A percentile compares a stretch with the other conserved stretches of the same genome.
phyloP scores from a whole-genome alignment of 2,113 vertebrate genomes.

The Aramus guarauna region DNA sequence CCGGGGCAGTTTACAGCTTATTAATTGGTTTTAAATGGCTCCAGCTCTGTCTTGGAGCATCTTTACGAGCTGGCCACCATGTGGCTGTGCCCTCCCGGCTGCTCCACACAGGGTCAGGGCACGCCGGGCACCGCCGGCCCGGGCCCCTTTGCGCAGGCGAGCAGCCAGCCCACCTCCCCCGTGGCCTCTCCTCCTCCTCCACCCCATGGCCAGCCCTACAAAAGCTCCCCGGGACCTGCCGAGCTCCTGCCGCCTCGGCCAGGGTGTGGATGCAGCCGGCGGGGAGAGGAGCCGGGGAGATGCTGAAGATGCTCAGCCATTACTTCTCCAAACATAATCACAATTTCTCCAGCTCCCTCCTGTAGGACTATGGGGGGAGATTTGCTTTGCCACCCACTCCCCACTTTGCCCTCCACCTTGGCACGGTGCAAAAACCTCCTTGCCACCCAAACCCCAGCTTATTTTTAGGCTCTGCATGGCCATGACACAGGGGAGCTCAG shows the following conservation, averaged over 20 bases:
- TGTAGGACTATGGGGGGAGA: neutral
- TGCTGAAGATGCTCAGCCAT: neutral
- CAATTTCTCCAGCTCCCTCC: neutral
- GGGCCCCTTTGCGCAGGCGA: neutral
- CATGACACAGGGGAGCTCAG: neutral
- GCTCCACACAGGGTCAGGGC: neutral
- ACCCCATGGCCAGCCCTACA: neutral
- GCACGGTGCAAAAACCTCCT: neutral
- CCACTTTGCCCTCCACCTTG: neutral
- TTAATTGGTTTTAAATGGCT: slow-evolving; percentile 66
- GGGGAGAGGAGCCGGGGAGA: neutral
- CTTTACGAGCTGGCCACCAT: slow-evolving; percentile 44
- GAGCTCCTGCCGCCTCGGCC: accelerated
- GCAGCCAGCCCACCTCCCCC: neutral
- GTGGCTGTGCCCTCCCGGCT: neutral
- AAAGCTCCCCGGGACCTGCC: neutral
- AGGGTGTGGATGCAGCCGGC: accelerated
- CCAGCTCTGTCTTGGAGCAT: neutral
- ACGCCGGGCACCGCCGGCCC: accelerated
- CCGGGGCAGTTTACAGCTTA: slow-evolving; percentile 52
- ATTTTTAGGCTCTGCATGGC: neutral
- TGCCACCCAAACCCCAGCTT: neutral
- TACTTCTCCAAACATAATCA: neutral
- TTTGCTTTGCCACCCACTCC: neutral
- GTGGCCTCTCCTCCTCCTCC: neutral